Evolutionary conservation across 2,797 vertebrate species (phyloP), one percentile per base, ranked within the genome.

Genomic region (Malacoctenus gilli): DNA sequence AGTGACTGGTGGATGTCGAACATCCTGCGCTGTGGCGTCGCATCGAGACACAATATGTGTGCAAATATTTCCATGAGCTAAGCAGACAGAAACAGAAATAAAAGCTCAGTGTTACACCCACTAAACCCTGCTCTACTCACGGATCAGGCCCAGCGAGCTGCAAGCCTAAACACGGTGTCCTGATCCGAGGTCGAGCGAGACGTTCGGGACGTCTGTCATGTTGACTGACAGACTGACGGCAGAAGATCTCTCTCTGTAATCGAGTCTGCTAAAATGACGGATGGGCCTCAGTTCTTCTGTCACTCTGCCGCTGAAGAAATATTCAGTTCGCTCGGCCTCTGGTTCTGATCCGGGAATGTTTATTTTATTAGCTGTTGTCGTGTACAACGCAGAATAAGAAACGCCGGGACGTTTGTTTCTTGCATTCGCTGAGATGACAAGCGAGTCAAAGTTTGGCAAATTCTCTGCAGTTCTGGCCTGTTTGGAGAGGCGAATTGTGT

Each of bases 351-450:
- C 30, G 12, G 12, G 30, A 4, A 3, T 12, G 1, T 32, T 32
- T 2, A 32, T 32, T 8, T 32, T 12, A 32, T 28, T n/a, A n/a
- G n/a, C n/a, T n/a, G n/a, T n/a, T n/a, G n/a, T n/a, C n/a, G n/a
- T n/a, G n/a, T n/a, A n/a, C n/a, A n/a, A n/a, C n/a, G n/a, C n/a
- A n/a, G n/a, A n/a, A 28, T 28, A 28, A 5, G 30, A 32, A n/a
- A n/a, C n/a, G n/a, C n/a, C 9, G 4, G 50, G 21, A 9, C 2
- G 2, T 16, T 2, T 37, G 41, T n/a, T 39, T 14, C 16, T 30
- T 8, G 14, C 8, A 9, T 49, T 67, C 51, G 38, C 32, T 40
- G 16, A 25, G 30, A 43, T 44, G 25, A 28, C 9, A 28, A n/a
- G n/a, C n/a, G n/a, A n/a, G n/a, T n/a, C 9, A 28, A 28, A 28